A percentile compares a stretch with the other conserved stretches of the same genome.
phyloP scores from a whole-genome alignment of 2,797 vertebrate species.

The Siniperca scherzeri region DNA sequence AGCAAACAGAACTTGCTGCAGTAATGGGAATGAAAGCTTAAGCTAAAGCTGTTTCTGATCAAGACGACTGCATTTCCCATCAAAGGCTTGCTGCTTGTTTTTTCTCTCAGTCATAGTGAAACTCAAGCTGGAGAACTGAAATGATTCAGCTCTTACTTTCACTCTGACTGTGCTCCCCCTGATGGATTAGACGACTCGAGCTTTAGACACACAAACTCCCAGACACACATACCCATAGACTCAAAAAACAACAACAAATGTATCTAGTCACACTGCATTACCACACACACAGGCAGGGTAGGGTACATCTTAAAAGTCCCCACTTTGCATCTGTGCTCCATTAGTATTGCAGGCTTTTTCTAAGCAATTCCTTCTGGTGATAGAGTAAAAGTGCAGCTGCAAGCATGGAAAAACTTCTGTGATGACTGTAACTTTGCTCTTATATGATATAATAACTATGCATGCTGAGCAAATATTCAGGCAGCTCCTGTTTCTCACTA shows the following conservation, averaged over 20 bases:
- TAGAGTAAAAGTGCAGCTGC: neutral
- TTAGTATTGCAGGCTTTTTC: constrained; percentile 15
- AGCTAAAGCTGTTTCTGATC: constrained; percentile 20
- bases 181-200: neutral
- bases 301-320: neutral
- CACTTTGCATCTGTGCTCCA: constrained; percentile 34
- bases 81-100: constrained; percentile 22
- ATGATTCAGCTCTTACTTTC: constrained; percentile 63
- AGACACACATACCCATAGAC: neutral
- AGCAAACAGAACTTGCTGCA: neutral
- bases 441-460: constrained; percentile 25
- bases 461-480: constrained; percentile 1
- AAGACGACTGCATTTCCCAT: constrained; percentile 39
- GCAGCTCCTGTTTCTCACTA: constrained; percentile 32
- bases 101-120: constrained; percentile 53
- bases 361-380: neutral
- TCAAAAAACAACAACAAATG: constrained; percentile 10
- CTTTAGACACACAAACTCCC: constrained; percentile 2
- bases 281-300: neutral
- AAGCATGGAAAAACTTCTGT: constrained; percentile 9
- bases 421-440: constrained; percentile 15
- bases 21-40: neutral
- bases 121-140: constrained; percentile 28
- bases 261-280: neutral
- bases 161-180: constrained; percentile 30